phyloP scores from a whole-genome alignment of 2,797 vertebrate genomes.

The Pitangus sulphuratus region DNA sequence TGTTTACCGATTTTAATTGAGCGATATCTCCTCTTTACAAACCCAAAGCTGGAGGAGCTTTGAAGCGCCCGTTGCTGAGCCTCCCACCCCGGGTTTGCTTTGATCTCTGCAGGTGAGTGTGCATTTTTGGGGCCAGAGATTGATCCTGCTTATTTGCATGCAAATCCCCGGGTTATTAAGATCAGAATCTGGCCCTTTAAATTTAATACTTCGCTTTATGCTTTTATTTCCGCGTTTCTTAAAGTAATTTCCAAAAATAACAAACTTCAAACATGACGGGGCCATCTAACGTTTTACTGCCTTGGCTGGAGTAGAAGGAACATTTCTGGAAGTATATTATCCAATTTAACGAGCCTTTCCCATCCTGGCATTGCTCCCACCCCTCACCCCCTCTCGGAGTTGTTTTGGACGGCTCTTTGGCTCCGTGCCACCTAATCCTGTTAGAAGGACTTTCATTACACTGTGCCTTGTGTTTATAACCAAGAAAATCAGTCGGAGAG shows the following conservation, averaged over 20 bases:
- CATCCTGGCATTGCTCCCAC: slow-evolving; percentile 34
- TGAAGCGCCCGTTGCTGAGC: not conserved
- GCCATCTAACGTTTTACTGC: slow-evolving; percentile 58
- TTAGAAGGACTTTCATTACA: slow-evolving; percentile 62
- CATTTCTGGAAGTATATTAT: slow-evolving; percentile 60
- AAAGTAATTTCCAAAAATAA: slow-evolving; percentile 65
- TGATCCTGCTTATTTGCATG: slow-evolving; percentile 40
- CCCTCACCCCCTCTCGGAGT: slow-evolving; percentile 18
- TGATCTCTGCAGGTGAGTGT: slow-evolving; percentile 39
- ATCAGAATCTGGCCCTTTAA: slow-evolving; percentile 66
- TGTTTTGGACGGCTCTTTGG: slow-evolving; percentile 53
- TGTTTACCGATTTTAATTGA: slow-evolving; percentile 25
- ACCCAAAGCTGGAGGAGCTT: slow-evolving; percentile 20
- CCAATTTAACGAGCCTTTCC: slow-evolving; percentile 57
- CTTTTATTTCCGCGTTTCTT: slow-evolving; percentile 64
- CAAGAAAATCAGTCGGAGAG: not conserved
- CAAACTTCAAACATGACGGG: slow-evolving; percentile 61
- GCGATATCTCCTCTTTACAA: slow-evolving; percentile 8
- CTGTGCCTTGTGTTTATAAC: slow-evolving; percentile 49
- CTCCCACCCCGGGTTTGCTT: not conserved
- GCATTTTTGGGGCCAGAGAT: slow-evolving; percentile 11
- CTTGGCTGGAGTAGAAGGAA: slow-evolving; percentile 59
- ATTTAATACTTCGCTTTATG: slow-evolving; percentile 50
- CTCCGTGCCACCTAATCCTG: slow-evolving; percentile 49
- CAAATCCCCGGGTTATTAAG: slow-evolving; percentile 51